Conservation (phyloP, 2,113 vertebrate genomes). For the Promerops cafer region DNA sequence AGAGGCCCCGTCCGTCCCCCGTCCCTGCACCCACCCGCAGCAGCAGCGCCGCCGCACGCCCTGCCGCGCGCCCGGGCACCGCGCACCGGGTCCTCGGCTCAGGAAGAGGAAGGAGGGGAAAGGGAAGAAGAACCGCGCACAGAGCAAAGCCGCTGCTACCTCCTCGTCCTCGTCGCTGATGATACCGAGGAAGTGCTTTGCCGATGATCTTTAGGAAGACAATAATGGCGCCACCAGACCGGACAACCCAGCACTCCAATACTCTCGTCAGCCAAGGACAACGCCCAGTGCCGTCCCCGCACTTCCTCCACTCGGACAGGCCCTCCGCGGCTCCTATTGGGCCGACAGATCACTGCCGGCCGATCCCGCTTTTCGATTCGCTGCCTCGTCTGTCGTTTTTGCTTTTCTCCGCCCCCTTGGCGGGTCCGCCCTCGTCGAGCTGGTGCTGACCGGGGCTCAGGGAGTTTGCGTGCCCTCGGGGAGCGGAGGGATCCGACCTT, state of each 20-base stretch:
- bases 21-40: neutral
- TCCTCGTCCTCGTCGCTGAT: constrained; percentile 8
- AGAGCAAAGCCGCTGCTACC: neutral
- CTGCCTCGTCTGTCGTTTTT: neutral
- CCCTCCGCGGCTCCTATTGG: neutral
- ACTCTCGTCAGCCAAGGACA: constrained; percentile 76
- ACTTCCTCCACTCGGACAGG: neutral
- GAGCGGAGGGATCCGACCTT: neutral
- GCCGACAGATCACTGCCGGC: neutral
- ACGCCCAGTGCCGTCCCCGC: neutral
- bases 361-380: neutral
- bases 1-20: neutral
- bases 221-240: constrained; percentile 70
- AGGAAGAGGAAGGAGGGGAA: constrained; percentile 68
- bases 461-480: neutral
- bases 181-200: constrained; percentile 79
- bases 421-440: neutral
- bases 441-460: neutral
- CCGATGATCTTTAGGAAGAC: constrained; percentile 87
- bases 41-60: neutral
- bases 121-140: neutral
- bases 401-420: neutral
- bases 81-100: neutral
- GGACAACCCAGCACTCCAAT: constrained; percentile 68
- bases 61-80: neutral